Percentiles rank a stretch among this genome's conserved stretches.
phyloP scores from a whole-genome alignment of 2,888 invertebrate genomes.

The Spatulosminthurus flaviceps region DNA sequence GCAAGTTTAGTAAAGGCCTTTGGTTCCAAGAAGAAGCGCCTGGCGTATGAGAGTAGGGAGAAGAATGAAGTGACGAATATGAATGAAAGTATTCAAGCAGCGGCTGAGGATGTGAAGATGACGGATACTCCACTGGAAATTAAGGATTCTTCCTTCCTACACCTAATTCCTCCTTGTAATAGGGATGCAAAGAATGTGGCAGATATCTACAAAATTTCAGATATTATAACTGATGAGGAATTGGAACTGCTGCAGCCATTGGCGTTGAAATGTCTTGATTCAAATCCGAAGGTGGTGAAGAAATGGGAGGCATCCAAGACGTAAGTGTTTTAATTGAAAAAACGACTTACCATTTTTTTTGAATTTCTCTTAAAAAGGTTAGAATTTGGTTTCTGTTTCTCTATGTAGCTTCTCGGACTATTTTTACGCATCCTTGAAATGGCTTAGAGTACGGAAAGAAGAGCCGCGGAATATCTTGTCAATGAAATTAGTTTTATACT shows the following conservation, averaged over 20 bases:
- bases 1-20: conserved; percentile 55
- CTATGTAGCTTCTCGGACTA: conserved; percentile 57
- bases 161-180: conserved; percentile 58
- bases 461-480: conserved; percentile 35
- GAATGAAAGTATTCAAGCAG: conserved; percentile 57
- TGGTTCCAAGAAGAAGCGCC: conserved; percentile 60
- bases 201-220: conserved; percentile 53
- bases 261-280: conserved; percentile 47
- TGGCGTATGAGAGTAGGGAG: conserved; percentile 55
- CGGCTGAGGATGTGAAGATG: conserved; percentile 49
- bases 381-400: not conserved
- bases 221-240: conserved; percentile 52
- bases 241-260: conserved; percentile 52
- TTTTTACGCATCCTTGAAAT: conserved; percentile 51
- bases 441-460: conserved; percentile 37
- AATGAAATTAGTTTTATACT: conserved; percentile 57
- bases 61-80: conserved; percentile 57
- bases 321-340: conserved; percentile 40
- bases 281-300: conserved; percentile 41
- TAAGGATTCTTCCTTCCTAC: conserved; percentile 53
- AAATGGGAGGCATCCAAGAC: conserved; percentile 47
- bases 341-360: not conserved
- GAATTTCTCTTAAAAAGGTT: too few species aligned
- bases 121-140: conserved; percentile 42
- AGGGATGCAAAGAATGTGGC: conserved; percentile 50